Base-by-base conservation (phyloP, 2,113 vertebrate species). In the Phyllopteryx taeniolatus region DNA sequence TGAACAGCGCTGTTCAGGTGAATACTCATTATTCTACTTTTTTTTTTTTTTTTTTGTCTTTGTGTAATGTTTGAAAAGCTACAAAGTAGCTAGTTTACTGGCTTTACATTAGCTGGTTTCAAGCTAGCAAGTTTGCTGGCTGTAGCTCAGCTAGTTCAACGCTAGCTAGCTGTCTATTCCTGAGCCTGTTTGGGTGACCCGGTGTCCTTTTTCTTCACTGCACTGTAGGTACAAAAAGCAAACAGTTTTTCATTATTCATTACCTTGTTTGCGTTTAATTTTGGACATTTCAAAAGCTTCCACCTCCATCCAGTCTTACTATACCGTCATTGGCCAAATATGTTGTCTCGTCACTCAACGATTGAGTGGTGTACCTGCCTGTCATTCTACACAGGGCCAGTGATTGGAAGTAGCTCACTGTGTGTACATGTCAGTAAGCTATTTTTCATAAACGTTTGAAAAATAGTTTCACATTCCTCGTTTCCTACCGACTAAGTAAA, bases 1-100 rank as follows among this genome's bases (percentile, higher is more conserved):
- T 99, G n/a, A 99, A 99, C 85, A 99, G 98, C 44, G 98, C 98
- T 42, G 95, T 99, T 73, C 98, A 99, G 97, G 98, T 99, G 91
- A 44, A 44, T 9, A 19, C 0, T 44, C 67, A 72, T 65, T 47
- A 14, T 44, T 75, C 12, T 6, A 53, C 11, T 20, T 1, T 1
- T 31, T 51, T 54, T 4, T 9, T 67, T 39, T 5, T 39, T 39
- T 39, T 39, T 5, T 1, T 2, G 35, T 9, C 64, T 44, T 66
- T 20, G 14, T 65, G 35, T n/a, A 13, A n/a, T 65, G 19, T 44
- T 65, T 31, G 56, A 31, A 59, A 31, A 59, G 56, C 20, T 22
- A 65, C 62, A 44, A 22, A n/a, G 1, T 64, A 64, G 62, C 62
- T 20, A 11, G 61, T 63, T 63, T 63, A 39, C 35, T 44, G 11